Percentiles rank a stretch among this genome's conserved stretches.
These are phyloP conservation scores for Silurus glanis DNA, from an alignment of 2,113 vertebrate species.

Conservation along the genomic window DNA sequence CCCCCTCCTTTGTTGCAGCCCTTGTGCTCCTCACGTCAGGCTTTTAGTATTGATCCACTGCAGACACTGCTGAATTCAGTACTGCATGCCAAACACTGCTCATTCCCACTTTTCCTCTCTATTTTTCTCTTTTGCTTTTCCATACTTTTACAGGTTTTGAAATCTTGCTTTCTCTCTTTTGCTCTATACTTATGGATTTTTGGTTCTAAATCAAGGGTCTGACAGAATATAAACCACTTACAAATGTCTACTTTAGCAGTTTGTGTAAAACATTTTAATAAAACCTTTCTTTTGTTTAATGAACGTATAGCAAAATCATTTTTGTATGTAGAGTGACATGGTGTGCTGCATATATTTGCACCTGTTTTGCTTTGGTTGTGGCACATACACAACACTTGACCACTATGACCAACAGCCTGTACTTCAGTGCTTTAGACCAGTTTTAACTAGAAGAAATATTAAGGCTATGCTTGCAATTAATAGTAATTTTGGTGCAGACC, in stretches of 20 bases:
- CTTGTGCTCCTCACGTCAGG: slow-evolving; percentile 68
- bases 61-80: slow-evolving; percentile 70
- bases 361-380: background rate
- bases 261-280: background rate
- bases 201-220: background rate
- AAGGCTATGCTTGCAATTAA: background rate
- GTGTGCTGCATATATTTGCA: background rate
- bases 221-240: background rate
- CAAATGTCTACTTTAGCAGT: background rate
- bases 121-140: background rate
- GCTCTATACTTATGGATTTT: background rate
- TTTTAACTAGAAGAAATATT: background rate
- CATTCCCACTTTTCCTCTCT: background rate
- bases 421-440: background rate
- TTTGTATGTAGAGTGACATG: background rate
- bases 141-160: background rate
- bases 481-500: background rate
- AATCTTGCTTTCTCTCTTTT: background rate
- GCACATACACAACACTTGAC: background rate
- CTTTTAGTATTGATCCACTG: slow-evolving; percentile 72
- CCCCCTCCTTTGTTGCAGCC: slow-evolving; percentile 74
- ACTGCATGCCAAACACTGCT: slow-evolving; percentile 41
- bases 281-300: background rate
- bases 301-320: background rate
- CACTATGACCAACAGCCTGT: background rate